A percentile compares a stretch with the other conserved stretches of the same genome.
Conservation (phyloP, 2,888 invertebrate genomes). For the Podabrus alpinus region DNA sequence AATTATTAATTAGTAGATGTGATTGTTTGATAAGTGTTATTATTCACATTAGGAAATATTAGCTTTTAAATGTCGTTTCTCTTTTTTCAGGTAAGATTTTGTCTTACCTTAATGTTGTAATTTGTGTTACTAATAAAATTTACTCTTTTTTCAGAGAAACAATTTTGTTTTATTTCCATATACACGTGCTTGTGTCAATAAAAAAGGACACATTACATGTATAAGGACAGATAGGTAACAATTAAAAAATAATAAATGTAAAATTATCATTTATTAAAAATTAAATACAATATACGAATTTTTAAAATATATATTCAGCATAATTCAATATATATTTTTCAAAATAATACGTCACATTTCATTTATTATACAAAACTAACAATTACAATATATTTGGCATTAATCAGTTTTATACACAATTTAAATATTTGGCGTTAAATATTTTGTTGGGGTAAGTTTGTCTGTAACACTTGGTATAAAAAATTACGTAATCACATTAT, state of each 20-base stretch:
- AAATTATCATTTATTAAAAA: constrained; percentile 47
- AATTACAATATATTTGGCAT: constrained; percentile 49
- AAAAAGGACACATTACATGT: too few species aligned
- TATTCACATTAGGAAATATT: too few species aligned
- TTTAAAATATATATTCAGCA: constrained; percentile 30
- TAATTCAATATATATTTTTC: constrained; percentile 31
- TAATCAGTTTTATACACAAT: constrained; percentile 31
- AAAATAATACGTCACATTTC: constrained; percentile 39
- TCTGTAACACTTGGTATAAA: not conserved
- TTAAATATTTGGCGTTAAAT: not conserved
- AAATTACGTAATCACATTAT: not conserved
- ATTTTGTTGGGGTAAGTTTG: not conserved
- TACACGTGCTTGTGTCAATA: too few species aligned
- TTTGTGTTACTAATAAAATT: too few species aligned
- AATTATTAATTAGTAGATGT: too few species aligned
- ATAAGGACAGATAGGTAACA: too few species aligned
- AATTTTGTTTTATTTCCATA: too few species aligned
- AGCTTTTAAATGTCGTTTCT: too few species aligned
- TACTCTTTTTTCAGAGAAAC: too few species aligned
- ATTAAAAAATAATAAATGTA: constrained; percentile 26
- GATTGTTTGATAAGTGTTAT: too few species aligned
- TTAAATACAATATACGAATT: constrained; percentile 35
- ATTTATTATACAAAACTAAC: constrained; percentile 28
- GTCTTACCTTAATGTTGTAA: too few species aligned
- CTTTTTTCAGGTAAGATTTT: too few species aligned